Percentiles rank a stretch among this genome's conserved stretches.
phyloP scores from a whole-genome alignment of 2,113 vertebrate genomes.

The Ornithorhynchus anatinus region DNA sequence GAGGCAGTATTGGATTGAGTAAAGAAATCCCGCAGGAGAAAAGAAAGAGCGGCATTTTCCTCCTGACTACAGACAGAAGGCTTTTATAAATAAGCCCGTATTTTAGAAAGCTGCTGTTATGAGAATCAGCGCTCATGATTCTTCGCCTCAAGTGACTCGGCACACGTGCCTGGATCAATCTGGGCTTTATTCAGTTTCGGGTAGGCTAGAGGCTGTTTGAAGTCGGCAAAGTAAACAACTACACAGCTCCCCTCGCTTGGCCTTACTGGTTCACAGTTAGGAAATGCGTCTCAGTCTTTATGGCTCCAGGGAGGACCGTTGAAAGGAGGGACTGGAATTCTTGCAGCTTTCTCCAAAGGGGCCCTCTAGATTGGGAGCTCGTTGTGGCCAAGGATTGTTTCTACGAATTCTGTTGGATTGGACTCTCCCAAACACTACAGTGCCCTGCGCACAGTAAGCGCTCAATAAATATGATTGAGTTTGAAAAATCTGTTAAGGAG shows the following conservation, averaged over 20 bases:
- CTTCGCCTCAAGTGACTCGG: background rate
- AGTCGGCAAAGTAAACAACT: background rate
- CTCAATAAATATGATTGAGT: too few species aligned
- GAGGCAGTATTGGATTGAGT: too few species aligned
- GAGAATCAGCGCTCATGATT: background rate
- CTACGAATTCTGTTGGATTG: too few species aligned
- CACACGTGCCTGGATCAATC: background rate
- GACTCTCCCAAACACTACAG: too few species aligned
- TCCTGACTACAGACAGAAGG: background rate
- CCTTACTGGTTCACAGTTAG: background rate
- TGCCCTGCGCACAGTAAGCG: too few species aligned
- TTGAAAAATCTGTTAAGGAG: too few species aligned
- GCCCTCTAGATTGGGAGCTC: too few species aligned
- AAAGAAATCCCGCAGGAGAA: too few species aligned
- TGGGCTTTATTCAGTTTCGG: background rate
- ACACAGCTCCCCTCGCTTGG: background rate
- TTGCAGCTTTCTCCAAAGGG: background rate
- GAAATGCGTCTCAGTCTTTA: background rate
- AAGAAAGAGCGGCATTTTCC: too few species aligned
- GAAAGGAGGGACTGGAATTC: background rate
- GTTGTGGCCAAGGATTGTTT: too few species aligned
- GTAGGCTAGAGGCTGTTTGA: background rate
- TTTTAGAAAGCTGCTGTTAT: background rate
- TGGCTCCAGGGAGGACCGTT: background rate
- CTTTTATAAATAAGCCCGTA: background rate